Conservation (phyloP, 2,113 vertebrate genomes). For the Neogobius melanostomus region DNA sequence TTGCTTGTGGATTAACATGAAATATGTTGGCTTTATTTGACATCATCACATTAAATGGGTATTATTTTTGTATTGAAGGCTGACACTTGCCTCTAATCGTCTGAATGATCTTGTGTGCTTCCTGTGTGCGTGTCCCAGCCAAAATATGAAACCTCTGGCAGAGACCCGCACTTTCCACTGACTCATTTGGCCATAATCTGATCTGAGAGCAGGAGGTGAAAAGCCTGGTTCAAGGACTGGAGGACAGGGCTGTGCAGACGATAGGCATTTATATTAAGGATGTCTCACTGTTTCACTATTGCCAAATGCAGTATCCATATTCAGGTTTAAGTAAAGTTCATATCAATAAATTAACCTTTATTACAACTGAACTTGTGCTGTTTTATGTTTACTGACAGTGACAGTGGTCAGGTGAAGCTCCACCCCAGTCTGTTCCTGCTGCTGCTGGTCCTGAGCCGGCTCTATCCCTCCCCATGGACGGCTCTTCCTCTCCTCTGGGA, state of each 20-base stretch:
- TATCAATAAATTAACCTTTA: neutral
- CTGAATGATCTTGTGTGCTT: neutral
- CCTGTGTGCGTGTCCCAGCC: constrained; percentile 32
- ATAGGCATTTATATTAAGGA: neutral
- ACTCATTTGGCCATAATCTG: constrained; percentile 39
- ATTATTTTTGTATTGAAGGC: neutral
- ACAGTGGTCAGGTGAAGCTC: constrained; percentile 79
- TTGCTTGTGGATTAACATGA: neutral
- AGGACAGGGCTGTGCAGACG: constrained; percentile 33
- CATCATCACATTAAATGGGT: neutral
- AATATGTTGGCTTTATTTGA: neutral
- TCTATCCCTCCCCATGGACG: constrained; percentile 97
- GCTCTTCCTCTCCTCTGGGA: constrained; percentile 84
- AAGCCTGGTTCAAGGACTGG: constrained; percentile 24
- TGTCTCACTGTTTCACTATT: neutral
- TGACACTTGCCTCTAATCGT: neutral
- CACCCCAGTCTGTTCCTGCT: constrained; percentile 90
- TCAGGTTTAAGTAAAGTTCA: too few species aligned
- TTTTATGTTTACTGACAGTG: constrained; percentile 57
- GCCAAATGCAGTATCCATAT: neutral
- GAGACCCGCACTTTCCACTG: constrained; percentile 53
- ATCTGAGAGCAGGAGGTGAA: constrained; percentile 31
- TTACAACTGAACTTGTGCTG: neutral
- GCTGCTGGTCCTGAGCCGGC: constrained; percentile 87
- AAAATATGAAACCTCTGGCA: constrained; percentile 62